These are phyloP conservation scores for Lacerta viridis DNA, from an alignment of 2,797 vertebrate species.

Conservation along the genomic window DNA sequence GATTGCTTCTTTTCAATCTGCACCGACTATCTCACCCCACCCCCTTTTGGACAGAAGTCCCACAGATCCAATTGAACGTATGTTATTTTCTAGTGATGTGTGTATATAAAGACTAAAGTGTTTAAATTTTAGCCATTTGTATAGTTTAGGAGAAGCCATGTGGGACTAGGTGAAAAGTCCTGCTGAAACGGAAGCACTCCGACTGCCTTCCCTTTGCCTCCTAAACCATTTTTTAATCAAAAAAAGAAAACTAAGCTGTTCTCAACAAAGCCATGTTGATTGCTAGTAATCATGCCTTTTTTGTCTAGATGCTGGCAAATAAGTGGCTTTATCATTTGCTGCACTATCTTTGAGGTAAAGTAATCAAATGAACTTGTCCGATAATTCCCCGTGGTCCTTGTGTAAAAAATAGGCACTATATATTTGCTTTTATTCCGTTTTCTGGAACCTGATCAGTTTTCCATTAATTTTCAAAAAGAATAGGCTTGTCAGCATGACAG, in stretches of 20 bases:
- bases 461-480: not conserved
- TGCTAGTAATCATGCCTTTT: conserved; percentile 34
- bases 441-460: not conserved
- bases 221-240: conserved; percentile 7
- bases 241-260: not conserved
- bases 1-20: not conserved
- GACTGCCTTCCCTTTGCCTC: not conserved
- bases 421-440: not conserved
- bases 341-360: not conserved
- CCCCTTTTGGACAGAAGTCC: not conserved
- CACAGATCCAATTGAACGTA: not conserved
- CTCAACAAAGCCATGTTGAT: conserved; percentile 16
- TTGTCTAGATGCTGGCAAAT: conserved; percentile 9
- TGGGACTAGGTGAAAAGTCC: not conserved
- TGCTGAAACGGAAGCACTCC: not conserved
- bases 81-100: not conserved
- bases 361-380: conserved; percentile 22
- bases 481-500: not conserved
- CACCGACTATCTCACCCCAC: not conserved
- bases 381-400: not conserved
- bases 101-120: not conserved
- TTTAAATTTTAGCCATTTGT: not conserved
- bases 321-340: conserved; percentile 22
- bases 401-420: conserved; percentile 6
- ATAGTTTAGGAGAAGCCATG: not conserved